Base-by-base conservation (phyloP, 2,888 invertebrate genomes). In the Allacma fusca region DNA sequence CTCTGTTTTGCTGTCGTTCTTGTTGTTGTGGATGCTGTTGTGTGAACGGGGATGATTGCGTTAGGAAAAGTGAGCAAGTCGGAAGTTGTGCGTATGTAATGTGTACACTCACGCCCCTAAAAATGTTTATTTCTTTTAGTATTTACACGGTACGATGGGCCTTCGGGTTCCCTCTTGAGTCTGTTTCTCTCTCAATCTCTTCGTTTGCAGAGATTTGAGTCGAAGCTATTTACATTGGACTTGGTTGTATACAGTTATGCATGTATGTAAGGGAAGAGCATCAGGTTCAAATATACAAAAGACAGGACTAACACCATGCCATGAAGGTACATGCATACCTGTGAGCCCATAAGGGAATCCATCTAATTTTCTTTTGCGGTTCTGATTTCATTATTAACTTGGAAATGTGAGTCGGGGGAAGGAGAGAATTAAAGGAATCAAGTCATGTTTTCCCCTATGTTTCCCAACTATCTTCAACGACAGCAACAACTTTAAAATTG, bases 31-130 rank as follows among this genome's bases (percentile, higher is more conserved):
- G 50, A 1, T 50, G 5, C 16, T 16, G 5, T 13, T 50, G 19
- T 50, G 5, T 19, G 50, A n/a, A 50, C 50, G 50, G n/a, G 5
- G 50, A 50, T 50, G 50, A 50, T 50, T 50, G 50, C 50, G 50
- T n/a, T 50, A 16, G 19, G 2, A 50, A 50, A 50, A 50, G 50
- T 50, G 50, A 50, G 50, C 50, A 50, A 50, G 50, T 50, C 50
- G 50, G 50, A 50, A 50, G 50, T 50, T 50, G 50, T 50, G 50
- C 50, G 50, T 50, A 50, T 50, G 50, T 50, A 50, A 50, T 50
- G 50, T 50, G 50, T 50, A 50, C 50, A 50, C 50, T 9, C 50
- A 16, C 40, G 40, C n/a, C 50, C 50, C 50, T 50, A 50, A 50
- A 50, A 50, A 50, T 50, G 50, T 50, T 50, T 50, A 50, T 50